Conservation (phyloP, 2,797 vertebrate species). For the Strix occidentalis region DNA sequence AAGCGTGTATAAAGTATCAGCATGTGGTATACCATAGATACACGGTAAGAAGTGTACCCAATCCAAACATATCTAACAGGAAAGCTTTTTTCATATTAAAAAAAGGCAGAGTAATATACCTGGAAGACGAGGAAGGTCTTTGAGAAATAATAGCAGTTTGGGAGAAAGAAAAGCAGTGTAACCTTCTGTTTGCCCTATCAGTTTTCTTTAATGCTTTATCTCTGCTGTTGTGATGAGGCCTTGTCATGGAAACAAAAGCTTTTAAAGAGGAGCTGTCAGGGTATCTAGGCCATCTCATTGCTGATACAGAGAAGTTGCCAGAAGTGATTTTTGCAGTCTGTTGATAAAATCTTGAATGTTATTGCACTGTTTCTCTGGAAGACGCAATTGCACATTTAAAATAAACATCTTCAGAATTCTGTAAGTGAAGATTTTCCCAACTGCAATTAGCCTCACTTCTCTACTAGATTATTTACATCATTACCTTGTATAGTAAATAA, state of each 20-base stretch:
- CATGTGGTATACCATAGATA: neutral
- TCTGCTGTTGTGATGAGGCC: neutral
- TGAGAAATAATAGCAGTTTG: neutral
- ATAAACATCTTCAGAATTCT: neutral
- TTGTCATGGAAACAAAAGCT: conserved; percentile 20
- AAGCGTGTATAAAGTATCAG: neutral
- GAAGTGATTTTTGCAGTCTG: neutral
- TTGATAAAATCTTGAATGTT: neutral
- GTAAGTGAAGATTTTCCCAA: neutral
- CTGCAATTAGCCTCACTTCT: neutral
- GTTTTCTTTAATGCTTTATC: neutral
- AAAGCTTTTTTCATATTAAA: neutral
- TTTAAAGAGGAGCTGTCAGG: neutral
- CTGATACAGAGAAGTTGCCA: neutral
- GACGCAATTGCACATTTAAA: neutral
- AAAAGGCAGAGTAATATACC: neutral
- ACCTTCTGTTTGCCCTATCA: conserved; percentile 27
- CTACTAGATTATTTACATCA: neutral
- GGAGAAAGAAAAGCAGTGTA: neutral
- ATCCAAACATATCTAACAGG: neutral
- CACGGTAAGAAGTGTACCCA: neutral
- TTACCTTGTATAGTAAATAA: neutral
- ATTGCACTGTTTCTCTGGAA: neutral
- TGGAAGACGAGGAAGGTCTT: neutral
- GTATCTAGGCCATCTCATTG: conserved; percentile 22